Evolutionary conservation across 2,113 vertebrate species (phyloP), one percentile per base, ranked within the genome.

Genomic region (Heterochromis multidens): DNA sequence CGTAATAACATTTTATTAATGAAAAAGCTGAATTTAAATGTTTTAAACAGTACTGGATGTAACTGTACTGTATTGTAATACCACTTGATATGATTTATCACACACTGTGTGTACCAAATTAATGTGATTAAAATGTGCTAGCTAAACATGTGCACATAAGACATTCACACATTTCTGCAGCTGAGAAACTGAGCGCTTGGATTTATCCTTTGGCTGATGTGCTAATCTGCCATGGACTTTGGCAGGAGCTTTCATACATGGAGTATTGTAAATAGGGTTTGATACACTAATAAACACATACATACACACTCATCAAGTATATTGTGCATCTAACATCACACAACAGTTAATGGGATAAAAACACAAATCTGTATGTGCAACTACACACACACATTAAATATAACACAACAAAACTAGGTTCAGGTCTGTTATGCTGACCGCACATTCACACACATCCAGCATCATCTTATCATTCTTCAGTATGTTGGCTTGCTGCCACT

Each of bases 161-260:
- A 8, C 40, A 0, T 0, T 17, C 46, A 43, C 65, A 2, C 40
- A 12, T 29, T 19, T 46, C 40, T 72, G 40, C 5, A 72, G 40
- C 65, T 49, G 46, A 87, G 79, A 80, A 1, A 61, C 61, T 58
- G 89, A 80, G 76, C 67, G 1, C 70, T 79, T 2, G 5, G 16
- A 13, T 74, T 90, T 58, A 81, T 91, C 86, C 87, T 27, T 85
- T 89, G 80, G 80, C 81, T 93, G 83, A 91, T 33, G 43, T 89
- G 87, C 83, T 91, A 83, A 91, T 93, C 88, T 87, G 81, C 89
- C 83, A 82, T 56, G 84, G 86, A 90, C 3, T 19, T 17, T 21
- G 19, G 19, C 86, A 87, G 84, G 54, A 65, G 54, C 85, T 89
- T 90, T 90, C 89, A 89, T 19, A 52, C 6, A 19, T 16, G 1